Conservation (phyloP, 2,113 vertebrate genomes). For the Callaeas wilsoni region DNA sequence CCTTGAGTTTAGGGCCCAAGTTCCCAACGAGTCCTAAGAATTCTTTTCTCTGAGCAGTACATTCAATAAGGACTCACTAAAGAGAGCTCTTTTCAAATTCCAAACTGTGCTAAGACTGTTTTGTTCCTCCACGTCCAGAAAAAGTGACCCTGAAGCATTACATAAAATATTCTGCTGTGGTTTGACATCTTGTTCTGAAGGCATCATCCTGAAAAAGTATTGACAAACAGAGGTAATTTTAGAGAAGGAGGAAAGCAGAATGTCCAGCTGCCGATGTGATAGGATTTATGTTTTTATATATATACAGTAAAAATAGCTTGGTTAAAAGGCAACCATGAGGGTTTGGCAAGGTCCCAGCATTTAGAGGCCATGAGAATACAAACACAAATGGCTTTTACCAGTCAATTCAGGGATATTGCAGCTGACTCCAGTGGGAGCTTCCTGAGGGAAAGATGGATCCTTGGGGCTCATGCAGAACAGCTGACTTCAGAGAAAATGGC, state of each 20-base stretch:
- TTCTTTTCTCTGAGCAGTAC: background rate
- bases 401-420: background rate
- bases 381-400: background rate
- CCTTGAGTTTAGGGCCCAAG: background rate
- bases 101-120: background rate
- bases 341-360: background rate
- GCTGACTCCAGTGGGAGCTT: background rate
- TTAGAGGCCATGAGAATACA: background rate
- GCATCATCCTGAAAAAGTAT: background rate
- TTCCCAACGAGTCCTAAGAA: background rate
- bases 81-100: background rate
- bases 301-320: background rate
- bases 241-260: background rate
- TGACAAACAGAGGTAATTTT: conserved; percentile 8
- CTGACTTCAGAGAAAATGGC: background rate
- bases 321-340: background rate
- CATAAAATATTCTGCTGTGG: background rate
- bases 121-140: background rate
- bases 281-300: background rate
- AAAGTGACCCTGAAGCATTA: background rate
- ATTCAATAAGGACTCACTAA: background rate
- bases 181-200: background rate
- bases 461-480: background rate
- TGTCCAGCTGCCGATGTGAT: background rate
- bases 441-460: background rate